phyloP scores from a whole-genome alignment of 2,797 vertebrate species.

The Sebastes hubbsi region DNA sequence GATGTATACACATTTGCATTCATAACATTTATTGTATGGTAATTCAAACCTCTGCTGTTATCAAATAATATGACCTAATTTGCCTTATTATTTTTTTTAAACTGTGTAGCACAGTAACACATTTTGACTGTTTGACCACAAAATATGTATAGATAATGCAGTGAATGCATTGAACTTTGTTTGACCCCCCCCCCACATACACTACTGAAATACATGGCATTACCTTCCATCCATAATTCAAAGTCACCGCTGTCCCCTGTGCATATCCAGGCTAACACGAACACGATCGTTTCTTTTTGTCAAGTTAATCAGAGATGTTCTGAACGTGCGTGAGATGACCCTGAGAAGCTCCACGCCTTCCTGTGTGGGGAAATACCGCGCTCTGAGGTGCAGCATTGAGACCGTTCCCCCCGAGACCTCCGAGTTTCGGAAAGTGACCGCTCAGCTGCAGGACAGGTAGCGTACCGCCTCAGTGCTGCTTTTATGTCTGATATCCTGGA shows the following conservation, averaged over 20 bases:
- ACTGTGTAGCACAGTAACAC: neutral
- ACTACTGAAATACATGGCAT: neutral
- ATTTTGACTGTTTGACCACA: neutral
- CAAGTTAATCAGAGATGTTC: conserved; percentile 87
- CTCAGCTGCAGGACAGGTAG: conserved; percentile 79
- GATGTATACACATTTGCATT: neutral
- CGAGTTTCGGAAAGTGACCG: conserved; percentile 77
- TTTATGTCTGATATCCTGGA: neutral
- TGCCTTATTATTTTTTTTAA: neutral
- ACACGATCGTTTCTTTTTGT: neutral
- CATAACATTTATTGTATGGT: neutral
- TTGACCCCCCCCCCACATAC: too few relatives aligned
- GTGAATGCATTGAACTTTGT: neutral
- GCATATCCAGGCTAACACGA: neutral
- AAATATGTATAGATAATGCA: neutral
- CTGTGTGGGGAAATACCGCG: conserved; percentile 86
- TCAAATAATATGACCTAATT: neutral
- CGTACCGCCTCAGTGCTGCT: neutral
- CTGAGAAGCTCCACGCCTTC: conserved; percentile 72
- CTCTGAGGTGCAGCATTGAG: conserved; percentile 87
- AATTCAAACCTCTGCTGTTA: neutral
- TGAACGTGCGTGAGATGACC: conserved; percentile 85
- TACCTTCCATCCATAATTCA: neutral
- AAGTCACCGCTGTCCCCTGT: neutral
- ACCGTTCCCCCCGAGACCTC: conserved; percentile 65